Percentiles rank a stretch among this genome's conserved stretches.
Evolutionary conservation across 2,113 vertebrate genomes (phyloP).

Genomic region (human (Homo sapiens)): GRCh38 chr2:124223501-124224000

Average conservation of each 20-base stretch:
- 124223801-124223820: background rate
- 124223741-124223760: background rate
- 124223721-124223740: background rate
- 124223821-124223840: background rate
- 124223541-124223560: background rate
- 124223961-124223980: rapidly evolving
- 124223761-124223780: background rate
- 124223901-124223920: background rate
- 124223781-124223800: background rate
- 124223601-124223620: background rate
- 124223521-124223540: background rate
- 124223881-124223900: background rate
- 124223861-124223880: rapidly evolving
- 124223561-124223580: background rate
- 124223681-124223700: background rate
- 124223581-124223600: background rate
- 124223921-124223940: no score
- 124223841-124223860: background rate
- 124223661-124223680: background rate
- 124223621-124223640: background rate
- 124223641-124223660: background rate
- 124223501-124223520: background rate
- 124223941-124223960: background rate
- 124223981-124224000: background rate
- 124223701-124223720: background rate